Evolutionary conservation across 2,888 invertebrate genomes (phyloP).

Genomic region (Drosophila tanythrix): DNA sequence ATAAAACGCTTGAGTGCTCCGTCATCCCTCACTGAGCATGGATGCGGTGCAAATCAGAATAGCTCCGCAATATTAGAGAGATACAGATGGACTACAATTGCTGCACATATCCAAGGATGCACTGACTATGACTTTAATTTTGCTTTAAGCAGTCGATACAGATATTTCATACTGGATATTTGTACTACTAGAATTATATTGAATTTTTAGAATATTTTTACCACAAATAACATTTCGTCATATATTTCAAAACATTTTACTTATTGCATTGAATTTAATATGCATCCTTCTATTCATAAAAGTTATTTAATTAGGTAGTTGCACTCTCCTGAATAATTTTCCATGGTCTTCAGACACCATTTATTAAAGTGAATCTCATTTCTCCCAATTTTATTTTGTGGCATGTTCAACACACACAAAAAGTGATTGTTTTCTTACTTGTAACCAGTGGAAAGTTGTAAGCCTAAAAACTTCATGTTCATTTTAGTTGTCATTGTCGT

Average conservation of each 20-base stretch:
- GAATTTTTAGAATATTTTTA: background rate
- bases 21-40: background rate
- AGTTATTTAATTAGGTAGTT: background rate
- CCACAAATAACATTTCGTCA: background rate
- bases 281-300: background rate
- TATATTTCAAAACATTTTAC: background rate
- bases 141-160: background rate
- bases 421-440: background rate
- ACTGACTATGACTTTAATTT: background rate
- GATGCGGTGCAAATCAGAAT: background rate
- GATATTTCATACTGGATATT: background rate
- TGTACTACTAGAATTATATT: background rate
- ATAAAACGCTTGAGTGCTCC: constrained; percentile 43
- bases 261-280: background rate
- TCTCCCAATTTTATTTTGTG: background rate
- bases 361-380: background rate
- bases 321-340: background rate
- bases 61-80: background rate
- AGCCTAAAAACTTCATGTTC: background rate
- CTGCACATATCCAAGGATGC: background rate
- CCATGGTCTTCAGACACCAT: background rate
- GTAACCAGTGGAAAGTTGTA: background rate
- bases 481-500: background rate
- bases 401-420: background rate
- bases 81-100: background rate